Base-by-base conservation (phyloP, 2,113 vertebrate genomes). In the Ceyx margarethae region DNA sequence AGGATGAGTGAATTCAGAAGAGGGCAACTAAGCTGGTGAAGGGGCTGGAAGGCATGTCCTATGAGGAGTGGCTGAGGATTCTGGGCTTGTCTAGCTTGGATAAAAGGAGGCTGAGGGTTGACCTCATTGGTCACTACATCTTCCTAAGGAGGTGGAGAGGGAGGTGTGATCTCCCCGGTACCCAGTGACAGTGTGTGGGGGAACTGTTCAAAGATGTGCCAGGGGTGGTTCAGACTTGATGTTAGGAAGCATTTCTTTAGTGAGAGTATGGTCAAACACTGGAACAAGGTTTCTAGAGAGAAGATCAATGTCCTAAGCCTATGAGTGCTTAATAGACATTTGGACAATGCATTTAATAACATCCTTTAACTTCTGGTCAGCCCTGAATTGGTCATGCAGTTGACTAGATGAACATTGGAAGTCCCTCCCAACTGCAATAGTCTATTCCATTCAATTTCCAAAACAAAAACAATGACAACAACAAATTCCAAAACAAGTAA, bases 111-210 rank as follows among this genome's bases (percentile, higher is more conserved):
- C 16, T 56, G 31, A 56, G 17, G 21, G 4, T 11, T 0, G 2
- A 53, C 26, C 37, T 61, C 31, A 26, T 25, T 25, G 53, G 6
- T 76, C 51, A 23, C 29, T 25, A 4, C 19, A 67, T 26, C 9
- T 73, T 58, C 31, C 35, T 67, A 26, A 20, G 26, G 11, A 22
- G 26, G 31, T 15, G 13, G 11, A 31, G 14, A 60, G 18, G 17
- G 10, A 28, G 6, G 11, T 42, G 25, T 26, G 19, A 66, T 4
- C 22, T 58, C 10, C 12, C 20, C 21, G 35, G 5, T 11, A 58
- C 14, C 29, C 35, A 33, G 50, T 25, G 48, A 23, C 3, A 23
- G 29, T n/a, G 46, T 1, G 0, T 1, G 0, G 37, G 6, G 15
- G 25, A 48, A 79, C 9, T 3, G 13, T 42, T 56, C 42, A 42